Conservation (phyloP, 2,797 vertebrate species). For the Neosilurus hyrtlii region DNA sequence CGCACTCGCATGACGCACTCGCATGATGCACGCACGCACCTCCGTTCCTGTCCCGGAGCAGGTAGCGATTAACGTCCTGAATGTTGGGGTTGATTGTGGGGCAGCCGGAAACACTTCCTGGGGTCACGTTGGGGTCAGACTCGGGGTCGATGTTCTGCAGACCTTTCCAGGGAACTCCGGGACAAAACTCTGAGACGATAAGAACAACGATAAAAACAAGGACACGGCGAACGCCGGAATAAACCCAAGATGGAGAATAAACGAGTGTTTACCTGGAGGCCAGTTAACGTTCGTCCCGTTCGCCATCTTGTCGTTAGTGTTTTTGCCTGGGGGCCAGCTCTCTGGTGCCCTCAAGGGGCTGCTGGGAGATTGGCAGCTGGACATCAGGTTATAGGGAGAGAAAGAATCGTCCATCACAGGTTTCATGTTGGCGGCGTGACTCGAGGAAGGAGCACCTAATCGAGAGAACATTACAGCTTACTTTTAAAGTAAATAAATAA, state of each 20-base stretch:
- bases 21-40: conserved; percentile 68
- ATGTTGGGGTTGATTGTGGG: conserved; percentile 98
- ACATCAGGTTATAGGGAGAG: conserved; percentile 89
- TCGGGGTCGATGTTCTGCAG: conserved; percentile 98
- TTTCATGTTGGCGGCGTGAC: conserved; percentile 86
- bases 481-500: neutral
- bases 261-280: conserved; percentile 84
- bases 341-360: conserved; percentile 89
- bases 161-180: conserved; percentile 98
- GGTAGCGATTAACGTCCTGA: conserved; percentile 96
- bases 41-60: conserved; percentile 89
- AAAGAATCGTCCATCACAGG: conserved; percentile 93
- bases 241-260: neutral
- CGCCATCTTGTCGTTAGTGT: conserved; percentile 90
- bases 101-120: conserved; percentile 93
- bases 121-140: conserved; percentile 97
- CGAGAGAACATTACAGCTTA: neutral
- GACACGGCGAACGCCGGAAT: neutral
- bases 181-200: conserved; percentile 86
- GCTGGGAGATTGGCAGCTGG: conserved; percentile 87
- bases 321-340: conserved; percentile 96
- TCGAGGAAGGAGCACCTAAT: conserved; percentile 88
- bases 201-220: conserved; percentile 14
- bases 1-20: conserved; percentile 29
- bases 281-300: conserved; percentile 98